These are phyloP conservation scores for Heliconius eleuchia DNA, from an alignment of 1,140 invertebrate genomes.

Conservation along the genomic window DNA sequence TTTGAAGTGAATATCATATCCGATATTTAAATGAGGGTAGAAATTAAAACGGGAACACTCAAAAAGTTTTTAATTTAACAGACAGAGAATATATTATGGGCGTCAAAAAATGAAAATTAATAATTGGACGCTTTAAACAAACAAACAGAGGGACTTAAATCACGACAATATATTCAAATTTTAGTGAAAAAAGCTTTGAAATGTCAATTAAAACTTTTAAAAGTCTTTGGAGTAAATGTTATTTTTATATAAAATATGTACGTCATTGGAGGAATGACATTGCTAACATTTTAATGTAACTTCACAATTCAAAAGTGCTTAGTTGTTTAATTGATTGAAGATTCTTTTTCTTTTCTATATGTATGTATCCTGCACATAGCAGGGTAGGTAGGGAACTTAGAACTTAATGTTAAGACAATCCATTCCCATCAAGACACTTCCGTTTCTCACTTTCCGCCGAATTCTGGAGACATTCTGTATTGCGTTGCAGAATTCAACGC, in stretches of 20 bases:
- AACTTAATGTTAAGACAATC: too few species aligned
- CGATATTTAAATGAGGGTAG: constrained; percentile 28
- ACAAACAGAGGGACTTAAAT: constrained; percentile 23
- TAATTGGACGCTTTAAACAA: constrained; percentile 26
- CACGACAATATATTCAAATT: constrained; percentile 23
- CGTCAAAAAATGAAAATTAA: constrained; percentile 25
- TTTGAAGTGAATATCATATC: constrained; percentile 15
- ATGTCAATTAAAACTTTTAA: constrained; percentile 22
- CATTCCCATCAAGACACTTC: too few species aligned
- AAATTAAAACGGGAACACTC: constrained; percentile 26
- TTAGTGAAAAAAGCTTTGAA: not conserved
- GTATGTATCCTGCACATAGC: too few species aligned
- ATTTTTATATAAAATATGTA: not conserved
- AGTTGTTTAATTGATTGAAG: too few species aligned
- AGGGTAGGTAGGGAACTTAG: too few species aligned
- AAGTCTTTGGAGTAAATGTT: not conserved
- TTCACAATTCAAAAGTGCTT: too few species aligned
- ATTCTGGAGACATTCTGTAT: too few species aligned
- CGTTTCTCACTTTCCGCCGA: too few species aligned
- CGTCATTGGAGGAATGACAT: too few species aligned
- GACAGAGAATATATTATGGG: constrained; percentile 24
- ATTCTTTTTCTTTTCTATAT: too few species aligned
- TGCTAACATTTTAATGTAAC: too few species aligned
- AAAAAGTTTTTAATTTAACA: constrained; percentile 27
- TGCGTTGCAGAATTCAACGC: too few species aligned